These are phyloP conservation scores for Anthoscopus minutus DNA, from an alignment of 2,113 vertebrate genomes.

Conservation along the genomic window DNA sequence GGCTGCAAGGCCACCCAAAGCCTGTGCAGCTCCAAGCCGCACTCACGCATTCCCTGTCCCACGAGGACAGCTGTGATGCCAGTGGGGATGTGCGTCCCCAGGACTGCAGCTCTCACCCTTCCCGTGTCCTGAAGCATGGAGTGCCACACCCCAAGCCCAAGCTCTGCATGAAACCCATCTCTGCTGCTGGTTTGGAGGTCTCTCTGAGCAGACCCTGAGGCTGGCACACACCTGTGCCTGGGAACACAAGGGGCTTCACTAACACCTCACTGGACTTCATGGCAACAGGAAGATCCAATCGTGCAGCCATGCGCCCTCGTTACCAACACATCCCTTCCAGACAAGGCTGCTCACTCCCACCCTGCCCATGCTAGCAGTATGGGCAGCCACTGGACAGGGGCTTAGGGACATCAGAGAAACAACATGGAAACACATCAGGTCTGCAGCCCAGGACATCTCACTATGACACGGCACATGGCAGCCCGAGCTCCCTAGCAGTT, in stretches of 20 bases:
- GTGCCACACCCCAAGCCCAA: not conserved
- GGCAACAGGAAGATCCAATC: not conserved
- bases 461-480: fast-evolving
- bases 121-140: fast-evolving
- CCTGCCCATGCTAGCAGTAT: not conserved
- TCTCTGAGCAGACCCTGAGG: not conserved
- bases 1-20: not conserved
- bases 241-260: not conserved
- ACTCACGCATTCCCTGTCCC: not conserved
- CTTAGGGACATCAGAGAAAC: not conserved
- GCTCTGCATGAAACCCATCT: fast-evolving
- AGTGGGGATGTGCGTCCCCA: fast-evolving
- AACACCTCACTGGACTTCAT: too few species aligned
- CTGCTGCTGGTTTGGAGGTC: not conserved
- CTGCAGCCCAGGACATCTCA: not conserved
- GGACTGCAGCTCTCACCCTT: not conserved
- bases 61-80: fast-evolving
- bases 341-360: not conserved
- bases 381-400: not conserved
- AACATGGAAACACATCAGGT: not conserved
- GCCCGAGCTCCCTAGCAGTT: not conserved
- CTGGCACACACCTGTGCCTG: not conserved
- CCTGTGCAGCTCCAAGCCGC: not conserved
- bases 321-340: not conserved
- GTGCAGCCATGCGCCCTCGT: fast-evolving